Evolutionary conservation across 2,797 vertebrate genomes (phyloP).

Genomic region (Eulemur rubriventer): DNA sequence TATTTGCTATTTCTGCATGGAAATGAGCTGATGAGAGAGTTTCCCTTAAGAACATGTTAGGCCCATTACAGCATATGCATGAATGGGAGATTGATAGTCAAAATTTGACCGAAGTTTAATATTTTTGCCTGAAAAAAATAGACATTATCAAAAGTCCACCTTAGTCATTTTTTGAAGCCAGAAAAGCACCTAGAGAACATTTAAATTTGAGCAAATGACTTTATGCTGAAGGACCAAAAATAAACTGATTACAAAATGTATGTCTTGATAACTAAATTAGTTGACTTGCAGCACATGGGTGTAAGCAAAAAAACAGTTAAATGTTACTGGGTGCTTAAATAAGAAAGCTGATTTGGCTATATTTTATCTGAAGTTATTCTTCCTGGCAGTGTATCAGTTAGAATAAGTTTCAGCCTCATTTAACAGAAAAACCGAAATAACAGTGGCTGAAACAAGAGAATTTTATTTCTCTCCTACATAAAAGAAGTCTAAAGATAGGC

Average conservation of each 20-base stretch:
- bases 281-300: neutral
- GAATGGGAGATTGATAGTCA: neutral
- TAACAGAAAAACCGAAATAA: constrained; percentile 48
- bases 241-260: neutral
- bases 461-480: neutral
- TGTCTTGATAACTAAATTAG: neutral
- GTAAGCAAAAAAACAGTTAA: neutral
- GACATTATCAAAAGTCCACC: neutral
- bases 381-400: constrained; percentile 12
- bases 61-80: neutral
- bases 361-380: constrained; percentile 33
- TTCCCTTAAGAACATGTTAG: neutral
- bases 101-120: constrained; percentile 18
- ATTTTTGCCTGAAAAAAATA: constrained; percentile 4
- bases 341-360: constrained; percentile 37
- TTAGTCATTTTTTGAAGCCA: constrained; percentile 32
- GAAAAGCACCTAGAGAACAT: neutral
- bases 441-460: constrained; percentile 39
- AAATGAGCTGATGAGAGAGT: neutral
- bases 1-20: neutral
- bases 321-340: constrained; percentile 28
- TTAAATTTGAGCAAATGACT: constrained; percentile 10
- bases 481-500: constrained; percentile 21
- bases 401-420: constrained; percentile 22
- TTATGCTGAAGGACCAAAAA: constrained; percentile 36